These are phyloP conservation scores for Suricata suricatta DNA, from an alignment of 2,113 vertebrate species.

Conservation along the genomic window DNA sequence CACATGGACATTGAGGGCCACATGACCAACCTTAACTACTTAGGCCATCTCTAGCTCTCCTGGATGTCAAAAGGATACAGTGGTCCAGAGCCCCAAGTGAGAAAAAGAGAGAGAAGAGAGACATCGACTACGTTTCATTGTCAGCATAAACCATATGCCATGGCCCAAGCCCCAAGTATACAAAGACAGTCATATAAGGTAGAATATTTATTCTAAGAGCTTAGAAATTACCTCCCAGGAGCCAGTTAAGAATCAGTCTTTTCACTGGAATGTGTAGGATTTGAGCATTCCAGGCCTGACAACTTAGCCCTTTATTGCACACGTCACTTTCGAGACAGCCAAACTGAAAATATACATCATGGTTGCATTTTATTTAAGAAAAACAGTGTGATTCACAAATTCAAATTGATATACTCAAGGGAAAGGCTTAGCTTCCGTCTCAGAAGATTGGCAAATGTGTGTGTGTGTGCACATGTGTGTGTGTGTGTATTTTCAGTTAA, in stretches of 20 bases:
- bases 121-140: neutral
- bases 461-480: neutral
- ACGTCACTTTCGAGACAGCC: neutral
- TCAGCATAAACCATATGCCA: no score
- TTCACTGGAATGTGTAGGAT: neutral
- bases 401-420: neutral
- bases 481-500: neutral
- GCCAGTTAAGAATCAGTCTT: neutral
- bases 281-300: neutral
- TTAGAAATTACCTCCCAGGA: neutral
- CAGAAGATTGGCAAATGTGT: neutral
- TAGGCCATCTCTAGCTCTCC: neutral
- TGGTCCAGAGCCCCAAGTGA: neutral
- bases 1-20: neutral
- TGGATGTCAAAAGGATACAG: neutral
- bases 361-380: neutral
- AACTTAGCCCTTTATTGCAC: neutral
- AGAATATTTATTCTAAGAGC: neutral
- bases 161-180: neutral
- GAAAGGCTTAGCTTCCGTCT: neutral
- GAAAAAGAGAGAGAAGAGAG: neutral
- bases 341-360: neutral
- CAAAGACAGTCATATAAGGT: neutral
- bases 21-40: neutral
- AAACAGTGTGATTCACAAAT: neutral